Evolutionary conservation across 2,113 vertebrate genomes (phyloP).

Genomic region (Pterocles gutturalis): DNA sequence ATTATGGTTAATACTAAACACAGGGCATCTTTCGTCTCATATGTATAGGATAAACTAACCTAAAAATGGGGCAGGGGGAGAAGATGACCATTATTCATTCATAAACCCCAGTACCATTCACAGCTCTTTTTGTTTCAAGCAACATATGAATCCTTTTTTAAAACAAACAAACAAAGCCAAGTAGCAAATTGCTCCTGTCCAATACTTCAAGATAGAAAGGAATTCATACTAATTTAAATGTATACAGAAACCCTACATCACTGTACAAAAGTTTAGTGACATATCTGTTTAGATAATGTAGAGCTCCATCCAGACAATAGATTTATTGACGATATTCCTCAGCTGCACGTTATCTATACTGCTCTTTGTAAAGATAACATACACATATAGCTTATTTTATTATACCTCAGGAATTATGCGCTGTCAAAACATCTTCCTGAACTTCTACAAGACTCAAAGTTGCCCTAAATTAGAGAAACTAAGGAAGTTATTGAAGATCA

Average conservation of each 20-base stretch:
- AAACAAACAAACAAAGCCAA: background rate
- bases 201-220: background rate
- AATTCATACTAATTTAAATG: background rate
- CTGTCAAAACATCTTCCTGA: background rate
- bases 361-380: background rate
- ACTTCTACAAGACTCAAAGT: background rate
- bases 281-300: background rate
- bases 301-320: background rate
- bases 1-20: slow-evolving; percentile 85
- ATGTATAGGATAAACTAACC: slow-evolving; percentile 84
- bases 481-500: background rate
- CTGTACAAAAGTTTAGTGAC: background rate
- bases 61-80: slow-evolving; percentile 23
- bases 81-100: background rate
- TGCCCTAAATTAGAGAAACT: background rate
- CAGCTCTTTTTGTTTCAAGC: background rate
- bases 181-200: background rate
- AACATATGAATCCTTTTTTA: background rate
- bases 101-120: background rate
- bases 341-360: background rate
- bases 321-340: background rate
- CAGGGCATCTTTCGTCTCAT: slow-evolving; percentile 80
- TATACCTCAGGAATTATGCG: background rate
- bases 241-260: background rate
- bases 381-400: background rate